phyloP scores from a whole-genome alignment of 2,888 invertebrate genomes.

The Melieria picta region DNA sequence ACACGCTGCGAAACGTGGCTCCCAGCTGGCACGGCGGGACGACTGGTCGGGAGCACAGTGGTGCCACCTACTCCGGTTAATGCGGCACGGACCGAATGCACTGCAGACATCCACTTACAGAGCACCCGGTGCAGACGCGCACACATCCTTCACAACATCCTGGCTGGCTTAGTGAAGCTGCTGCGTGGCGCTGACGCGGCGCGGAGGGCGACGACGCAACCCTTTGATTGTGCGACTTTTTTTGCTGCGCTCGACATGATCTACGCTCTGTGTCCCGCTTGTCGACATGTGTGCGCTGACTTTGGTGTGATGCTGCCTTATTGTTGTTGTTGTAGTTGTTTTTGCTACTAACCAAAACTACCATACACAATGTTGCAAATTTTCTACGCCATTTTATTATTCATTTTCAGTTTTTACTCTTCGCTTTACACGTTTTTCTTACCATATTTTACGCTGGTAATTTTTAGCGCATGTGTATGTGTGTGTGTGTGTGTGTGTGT shows the following conservation, averaged over 20 bases:
- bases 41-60: no score
- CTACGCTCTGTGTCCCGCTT: not conserved
- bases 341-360: no score
- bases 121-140: no score
- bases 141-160: no score
- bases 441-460: not conserved
- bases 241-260: not conserved
- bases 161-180: not conserved
- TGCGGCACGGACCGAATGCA: no score
- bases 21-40: no score
- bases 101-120: no score
- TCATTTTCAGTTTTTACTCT: conserved; percentile 1
- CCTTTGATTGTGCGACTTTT: not conserved
- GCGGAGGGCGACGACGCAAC: not conserved
- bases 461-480: conserved; percentile 3
- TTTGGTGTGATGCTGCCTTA: not conserved
- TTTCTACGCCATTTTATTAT: conserved; percentile 27
- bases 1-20: no score
- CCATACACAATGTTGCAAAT: conserved; percentile 27
- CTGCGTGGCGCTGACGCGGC: not conserved
- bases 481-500: conserved; percentile 22
- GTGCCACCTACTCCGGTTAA: no score
- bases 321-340: no score
- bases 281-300: no score
- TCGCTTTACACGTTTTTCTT: conserved; percentile 14